Conservation (phyloP, 1,140 invertebrate species). For the Nasonia giraulti region DNA sequence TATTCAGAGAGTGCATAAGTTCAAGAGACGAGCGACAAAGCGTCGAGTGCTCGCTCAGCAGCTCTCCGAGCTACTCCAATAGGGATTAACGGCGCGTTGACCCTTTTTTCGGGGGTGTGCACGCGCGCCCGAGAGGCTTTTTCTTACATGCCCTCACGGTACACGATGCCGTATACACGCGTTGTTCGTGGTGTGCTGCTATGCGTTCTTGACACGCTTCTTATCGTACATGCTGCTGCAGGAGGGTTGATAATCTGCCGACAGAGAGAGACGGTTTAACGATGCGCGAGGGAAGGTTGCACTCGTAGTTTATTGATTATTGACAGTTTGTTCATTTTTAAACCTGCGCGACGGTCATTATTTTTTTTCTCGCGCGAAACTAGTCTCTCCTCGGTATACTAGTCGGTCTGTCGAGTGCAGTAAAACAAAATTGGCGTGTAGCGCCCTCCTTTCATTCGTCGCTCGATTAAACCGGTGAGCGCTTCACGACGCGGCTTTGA, state of each 20-base stretch:
- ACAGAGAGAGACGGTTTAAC: too few species aligned
- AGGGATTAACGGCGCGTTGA: neutral
- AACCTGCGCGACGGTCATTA: too few species aligned
- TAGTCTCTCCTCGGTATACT: too few species aligned
- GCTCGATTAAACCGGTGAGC: neutral
- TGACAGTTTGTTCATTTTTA: too few species aligned
- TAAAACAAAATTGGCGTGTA: neutral
- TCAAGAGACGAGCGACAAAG: constrained; percentile 5
- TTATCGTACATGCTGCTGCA: neutral
- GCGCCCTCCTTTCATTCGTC: neutral
- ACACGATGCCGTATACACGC: too few species aligned
- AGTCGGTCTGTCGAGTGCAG: neutral
- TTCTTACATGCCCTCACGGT: neutral
- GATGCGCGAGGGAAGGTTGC: too few species aligned
- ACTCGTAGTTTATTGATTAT: too few species aligned
- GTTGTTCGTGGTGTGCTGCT: too few species aligned
- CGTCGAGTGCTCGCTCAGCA: neutral
- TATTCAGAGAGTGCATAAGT: neutral
- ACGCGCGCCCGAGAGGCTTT: neutral
- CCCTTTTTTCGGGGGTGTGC: neutral
- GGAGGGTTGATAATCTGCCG: too few species aligned
- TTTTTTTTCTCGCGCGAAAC: too few species aligned
- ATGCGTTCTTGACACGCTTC: neutral
- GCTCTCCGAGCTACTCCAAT: neutral
- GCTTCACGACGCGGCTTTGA: neutral